Conservation (phyloP, 2,888 invertebrate genomes). For the Calliscelio sp. region DNA sequence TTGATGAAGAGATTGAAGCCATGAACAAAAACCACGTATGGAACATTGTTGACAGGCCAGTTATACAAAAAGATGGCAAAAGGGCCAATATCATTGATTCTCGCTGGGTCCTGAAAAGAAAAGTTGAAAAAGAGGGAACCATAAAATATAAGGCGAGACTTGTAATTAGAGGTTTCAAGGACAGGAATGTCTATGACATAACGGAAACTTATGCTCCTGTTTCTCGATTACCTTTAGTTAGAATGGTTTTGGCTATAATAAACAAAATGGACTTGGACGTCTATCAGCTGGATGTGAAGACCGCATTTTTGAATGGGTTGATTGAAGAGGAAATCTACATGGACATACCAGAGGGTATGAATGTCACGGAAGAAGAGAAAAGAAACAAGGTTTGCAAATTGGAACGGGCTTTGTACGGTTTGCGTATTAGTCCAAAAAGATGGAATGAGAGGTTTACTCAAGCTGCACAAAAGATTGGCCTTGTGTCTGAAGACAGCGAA, state of each 20-base stretch:
- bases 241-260: not conserved
- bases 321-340: not conserved
- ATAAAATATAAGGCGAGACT: conserved; percentile 63
- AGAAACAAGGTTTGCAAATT: no score
- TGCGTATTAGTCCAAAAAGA: no score
- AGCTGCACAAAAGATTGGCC: no score
- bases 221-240: not conserved
- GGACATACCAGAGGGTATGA: not conserved
- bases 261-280: not conserved
- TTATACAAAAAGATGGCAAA: not conserved
- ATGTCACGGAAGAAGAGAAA: no score
- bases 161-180: conserved; percentile 68
- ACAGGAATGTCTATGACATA: conserved; percentile 5
- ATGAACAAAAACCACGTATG: conserved; percentile 60
- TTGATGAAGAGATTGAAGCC: not conserved
- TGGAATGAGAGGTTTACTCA: no score
- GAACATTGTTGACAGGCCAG: conserved; percentile 45
- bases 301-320: not conserved
- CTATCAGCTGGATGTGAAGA: not conserved
- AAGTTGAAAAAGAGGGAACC: conserved; percentile 45
- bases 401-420: no score
- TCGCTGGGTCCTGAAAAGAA: conserved; percentile 70
- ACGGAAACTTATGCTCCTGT: not conserved
- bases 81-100: conserved; percentile 68
- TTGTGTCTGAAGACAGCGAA: no score